Conservation (phyloP, 1,140 invertebrate genomes). For the Apolygus lucorum region DNA sequence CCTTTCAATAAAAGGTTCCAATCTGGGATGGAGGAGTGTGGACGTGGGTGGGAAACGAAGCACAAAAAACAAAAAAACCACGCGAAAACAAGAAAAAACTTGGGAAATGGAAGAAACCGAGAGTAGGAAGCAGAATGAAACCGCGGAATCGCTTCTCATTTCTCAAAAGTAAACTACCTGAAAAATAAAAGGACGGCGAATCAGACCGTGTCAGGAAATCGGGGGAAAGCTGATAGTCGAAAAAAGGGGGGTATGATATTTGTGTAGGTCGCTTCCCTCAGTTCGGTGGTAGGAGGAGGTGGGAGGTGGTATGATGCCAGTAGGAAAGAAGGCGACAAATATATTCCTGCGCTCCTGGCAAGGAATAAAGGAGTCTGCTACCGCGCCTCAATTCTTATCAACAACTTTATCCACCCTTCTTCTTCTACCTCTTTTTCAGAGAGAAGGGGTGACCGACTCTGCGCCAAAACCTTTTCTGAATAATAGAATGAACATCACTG, state of each 20-base stretch:
- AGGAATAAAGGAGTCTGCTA: conserved; percentile 6
- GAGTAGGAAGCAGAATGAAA: not conserved
- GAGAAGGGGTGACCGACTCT: no score
- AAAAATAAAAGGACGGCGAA: not conserved
- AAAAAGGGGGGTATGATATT: conserved; percentile 7
- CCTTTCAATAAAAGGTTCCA: no score
- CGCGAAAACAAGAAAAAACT: no score
- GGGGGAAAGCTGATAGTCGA: not conserved
- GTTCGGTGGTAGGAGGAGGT: not conserved
- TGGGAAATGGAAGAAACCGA: no score
- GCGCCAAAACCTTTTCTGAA: no score
- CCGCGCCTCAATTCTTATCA: conserved; percentile 8
- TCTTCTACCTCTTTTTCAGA: no score
- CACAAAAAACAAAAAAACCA: no score
- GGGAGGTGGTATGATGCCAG: not conserved
- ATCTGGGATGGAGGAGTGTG: no score
- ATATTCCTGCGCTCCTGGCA: conserved; percentile 4
- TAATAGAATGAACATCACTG: no score
- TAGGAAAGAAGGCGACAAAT: not conserved
- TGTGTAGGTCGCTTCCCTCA: not conserved
- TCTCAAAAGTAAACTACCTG: not conserved
- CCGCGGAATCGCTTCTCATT: not conserved
- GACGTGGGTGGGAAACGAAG: no score
- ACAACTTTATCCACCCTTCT: no score
- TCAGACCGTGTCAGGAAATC: not conserved